These are phyloP conservation scores for Onthophagus taurus DNA, from an alignment of 1,140 invertebrate genomes.

Conservation along the genomic window DNA sequence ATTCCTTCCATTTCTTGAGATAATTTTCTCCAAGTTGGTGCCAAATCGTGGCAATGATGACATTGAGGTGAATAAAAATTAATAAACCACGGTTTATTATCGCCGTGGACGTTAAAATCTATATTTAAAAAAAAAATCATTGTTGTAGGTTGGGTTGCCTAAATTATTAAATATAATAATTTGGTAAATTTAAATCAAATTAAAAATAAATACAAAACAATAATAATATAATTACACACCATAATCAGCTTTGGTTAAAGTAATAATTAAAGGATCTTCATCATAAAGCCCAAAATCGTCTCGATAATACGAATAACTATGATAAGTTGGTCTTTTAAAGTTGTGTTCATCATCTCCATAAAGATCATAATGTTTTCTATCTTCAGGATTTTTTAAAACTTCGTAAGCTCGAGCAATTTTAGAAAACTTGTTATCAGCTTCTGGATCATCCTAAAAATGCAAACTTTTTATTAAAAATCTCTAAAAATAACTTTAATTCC, in stretches of 20 bases:
- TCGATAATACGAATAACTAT: constrained; percentile 74
- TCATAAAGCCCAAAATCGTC: constrained; percentile 85
- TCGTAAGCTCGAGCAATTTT: constrained; percentile 75
- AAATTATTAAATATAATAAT: too few relatives aligned
- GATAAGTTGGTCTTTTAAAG: constrained; percentile 50
- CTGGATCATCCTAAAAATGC: constrained; percentile 51
- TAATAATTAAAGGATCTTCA: constrained; percentile 73
- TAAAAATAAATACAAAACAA: not conserved
- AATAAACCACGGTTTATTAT: constrained; percentile 68
- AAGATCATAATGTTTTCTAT: constrained; percentile 68
- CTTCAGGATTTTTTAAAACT: constrained; percentile 71
- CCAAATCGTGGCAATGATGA: constrained; percentile 72
- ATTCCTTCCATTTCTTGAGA: constrained; percentile 64
- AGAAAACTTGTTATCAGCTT: constrained; percentile 67
- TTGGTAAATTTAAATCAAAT: too few relatives aligned
- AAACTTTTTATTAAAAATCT: constrained; percentile 1
- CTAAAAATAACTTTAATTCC: not conserved
- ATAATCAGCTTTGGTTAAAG: constrained; percentile 63
- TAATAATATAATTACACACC: constrained; percentile 44
- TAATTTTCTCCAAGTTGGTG: constrained; percentile 68
- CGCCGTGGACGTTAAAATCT: constrained; percentile 37
- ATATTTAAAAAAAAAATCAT: constrained; percentile 12
- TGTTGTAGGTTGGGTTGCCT: too few relatives aligned
- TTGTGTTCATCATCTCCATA: constrained; percentile 64
- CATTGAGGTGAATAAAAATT: constrained; percentile 84